Percentiles rank a stretch among this genome's conserved stretches.
Conservation (phyloP, 2,113 vertebrate genomes). For the Tachuris rubrigastra region DNA sequence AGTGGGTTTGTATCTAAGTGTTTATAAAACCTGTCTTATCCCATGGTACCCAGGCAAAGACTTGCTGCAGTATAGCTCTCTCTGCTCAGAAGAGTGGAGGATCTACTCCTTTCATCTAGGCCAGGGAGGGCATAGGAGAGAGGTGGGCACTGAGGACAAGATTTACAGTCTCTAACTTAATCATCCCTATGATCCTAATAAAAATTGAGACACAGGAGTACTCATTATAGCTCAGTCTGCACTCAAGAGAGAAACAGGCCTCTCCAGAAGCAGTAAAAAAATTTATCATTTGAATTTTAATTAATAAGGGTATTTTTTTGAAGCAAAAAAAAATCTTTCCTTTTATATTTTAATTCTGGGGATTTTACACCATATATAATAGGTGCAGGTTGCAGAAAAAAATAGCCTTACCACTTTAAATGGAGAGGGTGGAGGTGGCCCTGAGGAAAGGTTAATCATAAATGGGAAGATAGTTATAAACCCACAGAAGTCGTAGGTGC, state of each 20-base stretch:
- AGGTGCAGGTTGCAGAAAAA: background rate
- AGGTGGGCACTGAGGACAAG: background rate
- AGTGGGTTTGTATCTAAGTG: background rate
- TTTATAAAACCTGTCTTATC: background rate
- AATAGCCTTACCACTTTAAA: background rate
- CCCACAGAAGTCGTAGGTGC: background rate
- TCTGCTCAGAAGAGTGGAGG: background rate
- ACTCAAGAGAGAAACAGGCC: background rate
- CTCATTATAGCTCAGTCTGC: background rate
- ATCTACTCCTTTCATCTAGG: background rate
- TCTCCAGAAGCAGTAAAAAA: background rate
- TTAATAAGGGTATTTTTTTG: background rate
- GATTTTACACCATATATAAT: background rate
- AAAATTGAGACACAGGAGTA: background rate
- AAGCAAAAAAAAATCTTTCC: background rate
- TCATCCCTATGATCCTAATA: background rate
- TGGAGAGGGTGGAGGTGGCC: accelerated
- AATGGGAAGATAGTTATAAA: background rate
- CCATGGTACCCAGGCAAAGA: background rate
- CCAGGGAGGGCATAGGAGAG: background rate
- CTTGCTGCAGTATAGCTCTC: background rate
- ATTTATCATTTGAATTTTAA: background rate
- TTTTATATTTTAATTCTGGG: background rate
- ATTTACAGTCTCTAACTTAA: background rate
- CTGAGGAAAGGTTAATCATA: background rate